Conservation (phyloP, 2,888 invertebrate species). For the Philonicus albiceps region DNA sequence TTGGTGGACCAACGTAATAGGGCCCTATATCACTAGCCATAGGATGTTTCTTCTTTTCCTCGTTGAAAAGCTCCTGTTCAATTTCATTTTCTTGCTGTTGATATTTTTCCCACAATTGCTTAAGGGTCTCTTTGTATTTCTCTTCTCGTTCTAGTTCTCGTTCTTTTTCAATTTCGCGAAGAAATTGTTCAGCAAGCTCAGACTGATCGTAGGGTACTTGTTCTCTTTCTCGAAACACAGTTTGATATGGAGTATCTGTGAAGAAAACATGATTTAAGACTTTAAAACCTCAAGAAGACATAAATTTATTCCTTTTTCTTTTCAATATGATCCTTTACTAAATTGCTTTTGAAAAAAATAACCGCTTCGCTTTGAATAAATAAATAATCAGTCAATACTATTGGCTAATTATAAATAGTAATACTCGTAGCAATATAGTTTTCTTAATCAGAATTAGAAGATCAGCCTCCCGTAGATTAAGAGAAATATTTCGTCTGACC, state of each 20-base stretch:
- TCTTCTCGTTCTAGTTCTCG: conserved; percentile 59
- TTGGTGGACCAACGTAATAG: conserved; percentile 52
- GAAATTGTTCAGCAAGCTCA: conserved; percentile 60
- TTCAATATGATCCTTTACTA: background rate
- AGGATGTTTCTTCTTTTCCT: conserved; percentile 52
- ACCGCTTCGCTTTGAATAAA: too few relatives aligned
- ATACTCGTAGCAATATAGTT: too few relatives aligned
- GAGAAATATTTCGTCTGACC: too few relatives aligned
- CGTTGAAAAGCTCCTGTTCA: conserved; percentile 57
- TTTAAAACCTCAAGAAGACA: background rate
- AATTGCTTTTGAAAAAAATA: too few relatives aligned
- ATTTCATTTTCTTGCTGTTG: conserved; percentile 60
- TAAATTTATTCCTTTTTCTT: background rate
- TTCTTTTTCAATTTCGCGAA: conserved; percentile 61
- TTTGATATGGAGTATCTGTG: conserved; percentile 53
- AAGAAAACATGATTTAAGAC: background rate
- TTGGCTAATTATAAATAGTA: too few relatives aligned
- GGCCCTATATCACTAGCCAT: conserved; percentile 26
- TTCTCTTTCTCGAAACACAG: conserved; percentile 60
- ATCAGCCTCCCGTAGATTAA: too few relatives aligned
- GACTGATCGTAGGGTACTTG: conserved; percentile 52
- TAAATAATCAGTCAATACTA: too few relatives aligned
- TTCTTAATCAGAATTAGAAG: too few relatives aligned
- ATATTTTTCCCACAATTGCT: conserved; percentile 61
- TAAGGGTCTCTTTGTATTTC: conserved; percentile 59